Evolutionary conservation across 2,888 invertebrate genomes (phyloP), one percentile per base, ranked within the genome.

Genomic region (Ferrisia virgata): DNA sequence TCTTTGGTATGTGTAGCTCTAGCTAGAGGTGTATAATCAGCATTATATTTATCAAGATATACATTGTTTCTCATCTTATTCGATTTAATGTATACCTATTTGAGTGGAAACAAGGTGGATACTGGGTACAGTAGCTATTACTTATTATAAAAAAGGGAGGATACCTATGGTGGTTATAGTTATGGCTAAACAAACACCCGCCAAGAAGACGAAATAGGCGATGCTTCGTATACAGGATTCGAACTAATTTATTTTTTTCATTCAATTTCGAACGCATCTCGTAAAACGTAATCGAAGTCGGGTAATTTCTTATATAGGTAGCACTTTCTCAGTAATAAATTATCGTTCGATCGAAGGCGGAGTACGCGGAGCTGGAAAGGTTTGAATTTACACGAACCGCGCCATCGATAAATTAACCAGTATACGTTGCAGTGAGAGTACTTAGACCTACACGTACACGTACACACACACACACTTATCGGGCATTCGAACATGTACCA

Each of bases 241-340:
- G 64, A 64, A 64, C 64, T 64, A 64, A 64, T 64, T 64, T 64
- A 64, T 64, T 64, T 64, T n/a, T n/a, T 64, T 64, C 28, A 15
- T 28, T 28, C 28, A 5, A 64, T 28, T 64, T 15, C 64, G 64
- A 64, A 31, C 28, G 64, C 64, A 28, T 64, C 64, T 64, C 64
- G 64, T 64, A 64, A 64, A 64, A 64, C 28, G 28, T 64, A 64
- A 64, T 64, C 64, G 31, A 64, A 64, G 64, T 15, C 31, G 64
- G 28, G 64, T 64, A 64, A 64, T 64, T 64, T 64, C 28, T 28
- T 33, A 11, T 31, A 58, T 33, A 33, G 72, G 72, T 76, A 76
- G 72, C 72, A 76, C 72, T 76, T 76, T 76, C 72, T 76, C 72
- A 76, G 72, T 76, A 33, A 76, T 76, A 76, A 76, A 76, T 76